phyloP scores from a whole-genome alignment of 2,797 vertebrate species.

The Etheostoma perlongum region DNA sequence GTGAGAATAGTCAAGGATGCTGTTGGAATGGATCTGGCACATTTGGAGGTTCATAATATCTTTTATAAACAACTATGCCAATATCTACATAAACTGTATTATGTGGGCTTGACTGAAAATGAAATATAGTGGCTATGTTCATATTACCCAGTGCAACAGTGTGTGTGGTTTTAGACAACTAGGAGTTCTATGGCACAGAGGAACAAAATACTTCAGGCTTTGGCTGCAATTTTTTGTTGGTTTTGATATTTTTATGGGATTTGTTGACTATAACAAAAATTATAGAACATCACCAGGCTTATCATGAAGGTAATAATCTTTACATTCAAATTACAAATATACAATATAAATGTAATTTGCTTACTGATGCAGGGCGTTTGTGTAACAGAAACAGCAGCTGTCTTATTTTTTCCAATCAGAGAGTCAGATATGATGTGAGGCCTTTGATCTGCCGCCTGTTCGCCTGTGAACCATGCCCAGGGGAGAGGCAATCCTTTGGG shows the following conservation, averaged over 20 bases:
- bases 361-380: neutral
- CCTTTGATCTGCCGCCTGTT: slow-evolving; percentile 73
- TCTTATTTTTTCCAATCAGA: slow-evolving; percentile 49
- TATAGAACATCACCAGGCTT: neutral
- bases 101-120: no score
- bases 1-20: neutral
- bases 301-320: neutral
- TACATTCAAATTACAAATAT: neutral
- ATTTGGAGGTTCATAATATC: neutral
- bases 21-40: neutral
- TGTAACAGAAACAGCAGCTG: slow-evolving; percentile 51
- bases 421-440: slow-evolving; percentile 36
- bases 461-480: slow-evolving; percentile 55
- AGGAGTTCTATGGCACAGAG: no score
- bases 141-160: no score
- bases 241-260: neutral
- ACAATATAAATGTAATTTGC: neutral
- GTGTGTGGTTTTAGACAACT: no score
- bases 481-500: slow-evolving; percentile 57
- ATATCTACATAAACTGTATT: neutral
- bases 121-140: no score
- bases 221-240: neutral
- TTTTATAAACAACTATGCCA: neutral
- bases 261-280: slow-evolving; percentile 1
- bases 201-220: no score